Conservation (phyloP, 2,113 vertebrate species). For the Stictonetta naevosa region DNA sequence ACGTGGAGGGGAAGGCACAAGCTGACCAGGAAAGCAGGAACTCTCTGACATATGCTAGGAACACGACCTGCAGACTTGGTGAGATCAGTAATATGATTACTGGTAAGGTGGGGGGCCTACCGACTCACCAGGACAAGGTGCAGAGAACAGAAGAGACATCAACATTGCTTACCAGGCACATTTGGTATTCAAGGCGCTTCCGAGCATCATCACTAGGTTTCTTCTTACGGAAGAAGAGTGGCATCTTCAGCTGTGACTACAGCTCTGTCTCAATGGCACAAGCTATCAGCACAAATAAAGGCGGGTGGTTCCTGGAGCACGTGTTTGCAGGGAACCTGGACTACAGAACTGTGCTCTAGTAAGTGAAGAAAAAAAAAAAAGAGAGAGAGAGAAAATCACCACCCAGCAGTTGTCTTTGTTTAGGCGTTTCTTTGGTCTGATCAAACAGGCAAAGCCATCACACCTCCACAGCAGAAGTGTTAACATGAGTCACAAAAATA, state of each 20-base stretch:
- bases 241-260: slow-evolving; percentile 76
- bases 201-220: slow-evolving; percentile 89
- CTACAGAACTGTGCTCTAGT: not conserved
- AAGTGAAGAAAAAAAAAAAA: accelerated
- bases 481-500: accelerated
- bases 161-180: slow-evolving; percentile 84
- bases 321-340: not conserved
- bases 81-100: not conserved
- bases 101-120: not conserved
- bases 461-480: accelerated
- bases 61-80: not conserved
- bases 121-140: not conserved
- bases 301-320: not conserved
- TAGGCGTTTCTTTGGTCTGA: not conserved
- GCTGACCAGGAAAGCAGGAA: not conserved
- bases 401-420: not conserved
- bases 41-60: not conserved
- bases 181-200: slow-evolving; percentile 92
- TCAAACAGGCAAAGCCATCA: not conserved
- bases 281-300: not conserved
- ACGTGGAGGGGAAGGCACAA: not conserved
- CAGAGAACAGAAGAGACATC: not conserved
- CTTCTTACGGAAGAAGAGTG: slow-evolving; percentile 90
- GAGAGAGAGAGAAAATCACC: not conserved
- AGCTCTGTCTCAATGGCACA: not conserved